A percentile compares a stretch with the other conserved stretches of the same genome.
Conservation (phyloP, 2,113 vertebrate genomes). For the Pygathrix nemaeus region DNA sequence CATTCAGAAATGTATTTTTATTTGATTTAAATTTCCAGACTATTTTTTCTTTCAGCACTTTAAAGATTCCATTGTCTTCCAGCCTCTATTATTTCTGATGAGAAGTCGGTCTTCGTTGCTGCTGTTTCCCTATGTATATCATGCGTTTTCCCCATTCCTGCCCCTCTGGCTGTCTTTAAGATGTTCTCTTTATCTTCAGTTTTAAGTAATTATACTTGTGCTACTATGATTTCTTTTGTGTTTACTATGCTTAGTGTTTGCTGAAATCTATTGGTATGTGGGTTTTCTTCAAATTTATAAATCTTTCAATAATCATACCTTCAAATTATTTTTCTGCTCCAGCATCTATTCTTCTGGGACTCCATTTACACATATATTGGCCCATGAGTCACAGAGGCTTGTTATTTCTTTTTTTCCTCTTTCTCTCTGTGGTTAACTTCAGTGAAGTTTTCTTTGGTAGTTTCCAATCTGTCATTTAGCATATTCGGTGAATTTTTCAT, state of each 20-base stretch:
- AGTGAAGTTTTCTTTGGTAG: background rate
- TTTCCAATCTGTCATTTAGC: conserved; percentile 15
- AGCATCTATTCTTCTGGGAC: background rate
- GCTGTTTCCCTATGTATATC: background rate
- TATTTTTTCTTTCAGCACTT: background rate
- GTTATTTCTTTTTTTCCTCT: background rate
- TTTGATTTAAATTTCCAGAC: background rate
- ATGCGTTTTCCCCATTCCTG: background rate
- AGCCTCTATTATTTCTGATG: background rate
- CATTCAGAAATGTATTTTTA: conserved; percentile 3
- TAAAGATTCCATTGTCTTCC: background rate
- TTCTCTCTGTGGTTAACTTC: background rate
- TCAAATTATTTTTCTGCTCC: background rate
- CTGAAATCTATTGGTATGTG: background rate
- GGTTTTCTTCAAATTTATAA: background rate
- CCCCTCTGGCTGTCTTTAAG: background rate
- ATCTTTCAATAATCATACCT: background rate
- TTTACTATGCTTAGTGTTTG: background rate
- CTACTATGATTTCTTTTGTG: background rate
- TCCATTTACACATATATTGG: background rate
- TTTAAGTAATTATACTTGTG: background rate
- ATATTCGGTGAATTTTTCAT: background rate
- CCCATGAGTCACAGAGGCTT: background rate
- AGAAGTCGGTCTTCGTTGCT: background rate
- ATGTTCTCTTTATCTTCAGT: background rate